A percentile compares a stretch with the other conserved stretches of the same genome.
phyloP scores from a whole-genome alignment of 1,140 invertebrate genomes.

The Periplaneta americana region DNA sequence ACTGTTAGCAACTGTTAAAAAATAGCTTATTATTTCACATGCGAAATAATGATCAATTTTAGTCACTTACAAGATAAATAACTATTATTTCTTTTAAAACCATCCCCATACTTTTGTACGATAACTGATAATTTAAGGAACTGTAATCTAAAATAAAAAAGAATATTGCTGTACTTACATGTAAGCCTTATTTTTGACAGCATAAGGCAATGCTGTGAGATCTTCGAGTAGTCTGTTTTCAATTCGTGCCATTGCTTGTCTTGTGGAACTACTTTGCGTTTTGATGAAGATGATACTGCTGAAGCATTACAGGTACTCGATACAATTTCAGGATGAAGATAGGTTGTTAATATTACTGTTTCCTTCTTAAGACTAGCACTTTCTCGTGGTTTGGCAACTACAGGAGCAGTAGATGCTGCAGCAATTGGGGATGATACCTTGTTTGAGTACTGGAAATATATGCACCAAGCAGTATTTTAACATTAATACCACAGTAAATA shows the following conservation, averaged over 20 bases:
- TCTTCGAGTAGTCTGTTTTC: background rate
- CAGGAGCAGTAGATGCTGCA: background rate
- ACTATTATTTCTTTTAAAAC: too few species aligned
- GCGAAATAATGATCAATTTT: too few species aligned
- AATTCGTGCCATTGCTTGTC: constrained; percentile 10
- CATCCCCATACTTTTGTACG: too few species aligned
- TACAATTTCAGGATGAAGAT: background rate
- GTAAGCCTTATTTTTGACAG: constrained; percentile 15
- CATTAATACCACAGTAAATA: background rate
- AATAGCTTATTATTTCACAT: too few species aligned
- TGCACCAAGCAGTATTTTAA: background rate
- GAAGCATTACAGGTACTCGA: background rate
- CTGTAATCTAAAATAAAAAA: too few species aligned
- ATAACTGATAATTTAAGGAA: too few species aligned
- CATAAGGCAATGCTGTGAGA: constrained; percentile 8
- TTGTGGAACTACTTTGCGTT: background rate
- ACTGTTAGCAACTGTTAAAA: too few species aligned
- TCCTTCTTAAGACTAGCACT: background rate
- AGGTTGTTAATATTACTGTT: background rate
- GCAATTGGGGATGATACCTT: background rate
- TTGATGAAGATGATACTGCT: background rate
- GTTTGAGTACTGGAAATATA: background rate
- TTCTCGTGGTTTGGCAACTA: constrained; percentile 1
- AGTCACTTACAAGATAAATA: too few species aligned
- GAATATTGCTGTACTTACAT: constrained; percentile 9